Conservation (phyloP, 2,113 vertebrate species). For the Istiophorus platypterus region DNA sequence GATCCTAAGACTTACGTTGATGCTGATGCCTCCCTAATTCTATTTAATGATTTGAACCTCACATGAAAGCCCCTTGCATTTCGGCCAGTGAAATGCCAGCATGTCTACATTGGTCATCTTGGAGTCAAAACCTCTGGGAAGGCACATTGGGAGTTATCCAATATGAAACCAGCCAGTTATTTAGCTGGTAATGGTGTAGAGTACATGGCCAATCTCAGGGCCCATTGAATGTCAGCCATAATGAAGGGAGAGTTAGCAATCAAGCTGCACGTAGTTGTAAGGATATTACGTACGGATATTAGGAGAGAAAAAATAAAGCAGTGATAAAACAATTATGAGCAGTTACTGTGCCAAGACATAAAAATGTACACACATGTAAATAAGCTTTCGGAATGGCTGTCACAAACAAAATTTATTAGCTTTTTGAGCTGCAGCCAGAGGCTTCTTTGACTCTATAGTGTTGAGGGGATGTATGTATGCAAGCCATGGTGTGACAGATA, state of each 20-base stretch:
- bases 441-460: not conserved
- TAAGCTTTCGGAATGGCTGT: not conserved
- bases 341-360: not conserved
- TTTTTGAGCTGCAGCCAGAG: slow-evolving; percentile 11
- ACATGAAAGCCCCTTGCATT: no score
- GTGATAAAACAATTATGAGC: not conserved
- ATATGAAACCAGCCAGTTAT: not conserved
- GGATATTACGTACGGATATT: not conserved
- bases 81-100: no score
- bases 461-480: slow-evolving; percentile 20
- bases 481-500: slow-evolving; percentile 44
- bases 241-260: not conserved
- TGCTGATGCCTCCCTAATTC: no score
- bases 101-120: no score
- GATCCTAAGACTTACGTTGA: no score
- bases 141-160: no score
- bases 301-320: not conserved
- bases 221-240: not conserved
- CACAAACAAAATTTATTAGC: not conserved
- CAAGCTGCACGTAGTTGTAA: not conserved
- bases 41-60: no score
- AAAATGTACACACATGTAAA: not conserved
- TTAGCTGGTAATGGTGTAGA: not conserved
- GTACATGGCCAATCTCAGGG: not conserved
- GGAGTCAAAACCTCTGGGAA: no score